Base-by-base conservation (phyloP, 2,888 invertebrate species). In the Cheilosia vernalis region DNA sequence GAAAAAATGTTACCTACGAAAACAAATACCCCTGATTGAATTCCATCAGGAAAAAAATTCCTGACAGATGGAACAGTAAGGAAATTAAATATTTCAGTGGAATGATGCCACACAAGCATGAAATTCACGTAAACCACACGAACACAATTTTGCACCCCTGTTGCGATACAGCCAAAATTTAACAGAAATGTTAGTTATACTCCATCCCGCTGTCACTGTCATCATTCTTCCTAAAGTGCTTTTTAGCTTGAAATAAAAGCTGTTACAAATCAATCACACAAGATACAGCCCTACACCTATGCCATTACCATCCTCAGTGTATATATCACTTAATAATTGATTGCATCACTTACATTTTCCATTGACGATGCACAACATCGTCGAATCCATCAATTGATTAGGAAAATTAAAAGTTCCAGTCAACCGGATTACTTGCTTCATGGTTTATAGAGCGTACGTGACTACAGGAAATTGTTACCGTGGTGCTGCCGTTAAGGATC, bases 321-420 rank as follows among this genome's bases (percentile, higher is more conserved):
- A 27, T n/a, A 44, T 27, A n/a, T 27, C 30, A 27, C 13, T 61
- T 19, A 15, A 47, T 19, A 51, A 64, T n/a, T 37, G 37, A 64
- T 64, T 15, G 24, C 37, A 37, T 51, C 37, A 24, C 51, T 49
- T 3, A 58, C 19, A 15, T 44, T 4, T 44, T 27, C 13, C 60
- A 44, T 44, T 10, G 61, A n/a, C 64, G 51, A 53, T 53, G 66
- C n/a, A 49, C 33, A 42, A 17, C 51, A 17, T 40, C 53, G 40
- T 24, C 24, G 40, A 53, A 66, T 66, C 66, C 13, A 66, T 66
- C 66, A 66, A 66, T 40, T 66, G 66, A 66, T 66, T 66, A 24
- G 21, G 21, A 24, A 40, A 37, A 53, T 51, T 66, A 66, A 66
- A 66, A 66, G 10, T 53, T 33, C n/a, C 42, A 7, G 6, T 2